Base-by-base conservation (phyloP, 2,888 invertebrate species). In the Pseudoips prasinana region DNA sequence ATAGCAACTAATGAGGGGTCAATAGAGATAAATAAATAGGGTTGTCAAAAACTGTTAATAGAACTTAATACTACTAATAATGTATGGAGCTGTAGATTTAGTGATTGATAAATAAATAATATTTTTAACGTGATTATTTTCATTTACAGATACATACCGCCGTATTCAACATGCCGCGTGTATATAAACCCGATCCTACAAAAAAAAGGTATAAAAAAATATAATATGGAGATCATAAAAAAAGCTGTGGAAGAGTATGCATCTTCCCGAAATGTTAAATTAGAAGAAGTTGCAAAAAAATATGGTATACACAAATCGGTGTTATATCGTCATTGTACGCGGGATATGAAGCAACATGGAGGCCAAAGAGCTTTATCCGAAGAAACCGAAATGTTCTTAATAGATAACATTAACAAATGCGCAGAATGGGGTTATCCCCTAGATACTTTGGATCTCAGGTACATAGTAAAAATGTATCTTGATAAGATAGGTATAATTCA, bases 381-480 rank as follows among this genome's bases (percentile, higher is more conserved):
- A 10, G 46, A 49, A 9, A 35, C 29, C 1, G 58, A 63, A 46
- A 17, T 33, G 2, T 33, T 38, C 20, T 36, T 58, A n/a, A 29
- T 40, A 26, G 10, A 36, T 8, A 29, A 58, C 33, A 33, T 59
- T 3, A 59, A 53, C 27, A 25, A 19, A 17, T 57, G 54, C 26
- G 37, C 53, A 8, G 54, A 63, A 18, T 58, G 57, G 56, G 58
- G 58, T 0, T 54, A 57, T 35, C 58, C 61, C 4, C 27, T 60
- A 18, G 39, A 37, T 25, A 28, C 39, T 6, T 6, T 28, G 1
- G 58, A 58, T 35, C 26, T 57, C 7, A 29, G 59, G 3, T 35
- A 25, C 3, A 9, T 58, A 7, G 33, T 58, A 7, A 59, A 59
- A 36, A 28, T 25, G 9, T 54, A 57, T 33, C 35, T 61, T 2